Conservation (phyloP, 2,113 vertebrate species). For the Ardeotis arabs region DNA sequence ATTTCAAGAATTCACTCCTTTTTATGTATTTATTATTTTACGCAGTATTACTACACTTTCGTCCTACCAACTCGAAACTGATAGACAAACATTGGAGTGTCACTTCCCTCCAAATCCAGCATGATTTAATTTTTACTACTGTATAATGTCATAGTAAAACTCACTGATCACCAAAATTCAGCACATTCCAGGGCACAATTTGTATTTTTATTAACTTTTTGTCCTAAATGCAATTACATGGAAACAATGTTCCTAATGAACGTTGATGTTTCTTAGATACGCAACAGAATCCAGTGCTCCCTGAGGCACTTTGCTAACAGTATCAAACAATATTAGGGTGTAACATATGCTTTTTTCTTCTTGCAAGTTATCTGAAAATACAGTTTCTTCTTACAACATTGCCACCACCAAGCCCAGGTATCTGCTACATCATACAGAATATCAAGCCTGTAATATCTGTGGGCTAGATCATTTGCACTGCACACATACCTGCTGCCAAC, state of each 20-base stretch:
- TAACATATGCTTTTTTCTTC: background rate
- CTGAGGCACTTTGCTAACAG: background rate
- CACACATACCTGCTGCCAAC: conserved; percentile 88
- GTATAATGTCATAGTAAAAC: background rate
- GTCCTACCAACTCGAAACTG: background rate
- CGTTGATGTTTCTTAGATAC: background rate
- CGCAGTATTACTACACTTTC: background rate
- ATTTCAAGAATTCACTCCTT: background rate
- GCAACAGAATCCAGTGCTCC: background rate
- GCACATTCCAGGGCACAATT: background rate
- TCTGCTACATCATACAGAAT: background rate
- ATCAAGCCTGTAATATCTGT: background rate
- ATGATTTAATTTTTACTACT: background rate
- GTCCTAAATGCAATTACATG: background rate
- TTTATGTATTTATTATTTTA: background rate
- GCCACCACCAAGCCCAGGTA: background rate
- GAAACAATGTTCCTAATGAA: background rate
- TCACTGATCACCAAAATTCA: background rate
- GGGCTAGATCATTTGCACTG: background rate
- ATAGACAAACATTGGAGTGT: background rate
- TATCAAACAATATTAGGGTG: background rate
- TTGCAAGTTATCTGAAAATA: background rate
- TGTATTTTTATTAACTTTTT: too few species aligned
- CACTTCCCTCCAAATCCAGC: background rate
- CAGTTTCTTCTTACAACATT: background rate